Conservation (phyloP, 2,888 invertebrate species). For the Paralinhomoeus sp. region DNA sequence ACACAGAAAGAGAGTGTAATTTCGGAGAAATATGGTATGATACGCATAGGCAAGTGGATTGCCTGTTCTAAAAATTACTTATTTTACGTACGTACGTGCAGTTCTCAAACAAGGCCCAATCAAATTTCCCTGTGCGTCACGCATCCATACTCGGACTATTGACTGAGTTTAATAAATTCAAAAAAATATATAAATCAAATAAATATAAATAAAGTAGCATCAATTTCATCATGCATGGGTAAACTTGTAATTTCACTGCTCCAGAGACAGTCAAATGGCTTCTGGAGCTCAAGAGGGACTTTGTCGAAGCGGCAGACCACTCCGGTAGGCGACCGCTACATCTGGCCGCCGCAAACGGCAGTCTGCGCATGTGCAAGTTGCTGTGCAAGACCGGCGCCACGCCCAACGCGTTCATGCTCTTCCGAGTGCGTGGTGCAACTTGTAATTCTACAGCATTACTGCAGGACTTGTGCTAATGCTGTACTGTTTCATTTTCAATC, state of each 20-base stretch:
- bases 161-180: too few relatives aligned
- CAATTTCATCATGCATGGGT: not conserved
- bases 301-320: conserved; percentile 61
- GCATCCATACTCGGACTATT: too few relatives aligned
- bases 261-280: conserved; percentile 63
- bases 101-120: too few relatives aligned
- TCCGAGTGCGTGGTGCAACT: too few relatives aligned
- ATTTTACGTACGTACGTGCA: not conserved
- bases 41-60: not conserved
- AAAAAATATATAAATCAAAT: not conserved
- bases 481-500: too few relatives aligned
- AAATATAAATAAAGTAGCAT: not conserved
- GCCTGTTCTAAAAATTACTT: not conserved
- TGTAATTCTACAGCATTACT: too few relatives aligned
- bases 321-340: conserved; percentile 79
- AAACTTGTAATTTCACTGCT: not conserved
- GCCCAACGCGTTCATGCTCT: conserved; percentile 16
- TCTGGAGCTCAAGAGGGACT: conserved; percentile 50
- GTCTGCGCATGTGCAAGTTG: conserved; percentile 58
- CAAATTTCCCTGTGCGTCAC: too few relatives aligned
- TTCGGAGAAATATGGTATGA: not conserved
- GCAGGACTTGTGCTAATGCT: too few relatives aligned
- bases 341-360: conserved; percentile 74
- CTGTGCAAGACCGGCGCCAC: conserved; percentile 18
- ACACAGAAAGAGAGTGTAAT: not conserved